A percentile compares a stretch with the other conserved stretches of the same genome.
Conservation (phyloP, 2,113 vertebrate genomes). For the Dascyllus trimaculatus region DNA sequence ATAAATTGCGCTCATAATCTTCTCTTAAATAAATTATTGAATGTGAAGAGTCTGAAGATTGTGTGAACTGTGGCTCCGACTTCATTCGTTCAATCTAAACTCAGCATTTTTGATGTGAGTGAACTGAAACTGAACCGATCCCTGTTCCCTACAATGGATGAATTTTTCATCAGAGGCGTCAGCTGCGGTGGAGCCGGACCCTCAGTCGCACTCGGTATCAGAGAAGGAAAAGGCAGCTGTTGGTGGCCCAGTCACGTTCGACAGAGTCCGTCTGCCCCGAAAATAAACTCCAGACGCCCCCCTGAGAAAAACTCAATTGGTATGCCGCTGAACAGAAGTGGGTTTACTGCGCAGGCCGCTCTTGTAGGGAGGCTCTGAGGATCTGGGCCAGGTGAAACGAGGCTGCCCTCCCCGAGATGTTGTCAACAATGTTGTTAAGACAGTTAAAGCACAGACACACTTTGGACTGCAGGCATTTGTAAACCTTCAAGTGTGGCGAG, state of each 20-base stretch:
- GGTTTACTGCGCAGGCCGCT: constrained; percentile 32
- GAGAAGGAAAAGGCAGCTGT: constrained; percentile 21
- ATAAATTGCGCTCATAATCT: constrained; percentile 20
- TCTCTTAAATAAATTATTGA: neutral
- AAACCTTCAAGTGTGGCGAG: no score
- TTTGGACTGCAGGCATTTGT: neutral
- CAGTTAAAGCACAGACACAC: neutral
- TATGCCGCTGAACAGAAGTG: constrained; percentile 24
- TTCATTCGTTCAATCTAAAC: constrained; percentile 5
- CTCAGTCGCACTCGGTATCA: neutral
- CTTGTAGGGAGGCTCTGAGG: constrained; percentile 4
- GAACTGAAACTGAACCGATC: constrained; percentile 22
- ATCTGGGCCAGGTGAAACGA: constrained; percentile 31
- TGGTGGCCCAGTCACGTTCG: constrained; percentile 36
- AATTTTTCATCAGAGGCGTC: constrained; percentile 40
- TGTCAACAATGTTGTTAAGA: neutral
- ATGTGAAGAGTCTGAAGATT: neutral
- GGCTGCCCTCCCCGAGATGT: neutral
- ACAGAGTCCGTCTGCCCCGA: constrained; percentile 33
- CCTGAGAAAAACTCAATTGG: constrained; percentile 10
- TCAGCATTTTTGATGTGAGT: constrained; percentile 16
- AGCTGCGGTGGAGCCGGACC: neutral
- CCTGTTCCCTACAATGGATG: constrained; percentile 16
- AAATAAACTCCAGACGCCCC: constrained; percentile 37
- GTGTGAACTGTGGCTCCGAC: neutral